Conservation (phyloP, 1,140 invertebrate genomes). For the Dryas iulia region DNA sequence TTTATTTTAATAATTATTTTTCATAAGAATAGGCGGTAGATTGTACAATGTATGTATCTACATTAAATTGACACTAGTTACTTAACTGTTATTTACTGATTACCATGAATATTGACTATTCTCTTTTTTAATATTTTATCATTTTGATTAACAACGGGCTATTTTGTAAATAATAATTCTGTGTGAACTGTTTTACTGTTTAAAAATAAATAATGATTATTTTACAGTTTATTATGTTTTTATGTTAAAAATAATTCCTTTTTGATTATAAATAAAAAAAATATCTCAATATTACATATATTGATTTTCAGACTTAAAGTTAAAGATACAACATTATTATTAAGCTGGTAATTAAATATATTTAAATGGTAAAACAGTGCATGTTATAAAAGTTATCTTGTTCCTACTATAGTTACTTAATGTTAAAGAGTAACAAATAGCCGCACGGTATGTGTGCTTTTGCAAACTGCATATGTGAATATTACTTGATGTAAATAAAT, state of each 20-base stretch:
- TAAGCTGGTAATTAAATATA: not conserved
- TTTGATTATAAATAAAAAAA: too few species aligned
- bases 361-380: constrained; percentile 15
- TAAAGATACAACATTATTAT: not conserved
- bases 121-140: constrained; percentile 1
- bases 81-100: constrained; percentile 19
- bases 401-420: constrained; percentile 37
- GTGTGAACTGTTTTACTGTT: constrained; percentile 14
- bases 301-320: not conserved
- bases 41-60: not conserved
- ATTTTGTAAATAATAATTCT: constrained; percentile 22
- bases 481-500: constrained; percentile 70
- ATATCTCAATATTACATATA: too few species aligned
- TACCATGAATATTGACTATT: constrained; percentile 6
- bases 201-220: not conserved
- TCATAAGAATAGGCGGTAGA: not conserved
- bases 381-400: constrained; percentile 19
- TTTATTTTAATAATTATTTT: too few species aligned
- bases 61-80: not conserved
- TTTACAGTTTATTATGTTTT: too few species aligned
- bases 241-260: too few species aligned
- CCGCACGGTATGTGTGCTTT: constrained; percentile 33
- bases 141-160: constrained; percentile 13
- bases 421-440: constrained; percentile 28
- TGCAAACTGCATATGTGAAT: constrained; percentile 49